Conservation (phyloP, 2,113 vertebrate species). For the Martes martes region DNA sequence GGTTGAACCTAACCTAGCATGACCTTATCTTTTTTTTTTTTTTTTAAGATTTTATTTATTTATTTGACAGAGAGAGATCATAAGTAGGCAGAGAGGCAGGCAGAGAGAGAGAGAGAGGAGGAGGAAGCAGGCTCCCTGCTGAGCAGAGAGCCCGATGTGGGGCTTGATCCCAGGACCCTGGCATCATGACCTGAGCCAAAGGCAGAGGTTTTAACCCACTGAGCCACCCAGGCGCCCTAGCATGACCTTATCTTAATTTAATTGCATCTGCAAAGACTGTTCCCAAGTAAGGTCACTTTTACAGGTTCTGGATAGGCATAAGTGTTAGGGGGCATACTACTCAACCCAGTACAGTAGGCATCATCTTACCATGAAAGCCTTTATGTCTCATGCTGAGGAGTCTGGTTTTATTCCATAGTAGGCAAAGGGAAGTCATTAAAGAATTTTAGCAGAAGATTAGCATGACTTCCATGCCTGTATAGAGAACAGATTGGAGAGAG, state of each 20-base stretch:
- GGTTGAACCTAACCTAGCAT: neutral
- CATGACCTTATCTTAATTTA: neutral
- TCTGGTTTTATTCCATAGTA: conserved; percentile 41
- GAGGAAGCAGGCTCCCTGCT: too few species aligned
- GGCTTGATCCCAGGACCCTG: too few species aligned
- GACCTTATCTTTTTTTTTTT: neutral
- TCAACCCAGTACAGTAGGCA: neutral
- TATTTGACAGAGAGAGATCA: too few species aligned
- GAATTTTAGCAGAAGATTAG: neutral
- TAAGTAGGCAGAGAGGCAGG: too few species aligned
- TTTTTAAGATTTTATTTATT: too few species aligned
- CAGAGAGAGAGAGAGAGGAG: too few species aligned
- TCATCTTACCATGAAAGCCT: neutral
- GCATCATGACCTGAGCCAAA: too few species aligned
- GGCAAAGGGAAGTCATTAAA: neutral
- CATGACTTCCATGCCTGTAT: neutral
- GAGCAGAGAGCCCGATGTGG: too few species aligned
- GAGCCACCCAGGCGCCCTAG: too few species aligned
- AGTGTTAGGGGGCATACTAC: neutral
- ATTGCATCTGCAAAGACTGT: neutral
- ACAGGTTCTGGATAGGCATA: neutral
- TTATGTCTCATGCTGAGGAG: conserved; percentile 2
- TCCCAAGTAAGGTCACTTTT: neutral
- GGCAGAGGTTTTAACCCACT: too few species aligned
- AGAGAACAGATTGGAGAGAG: neutral